Conservation (phyloP, 2,888 invertebrate genomes). For the Cerastis leucographa region DNA sequence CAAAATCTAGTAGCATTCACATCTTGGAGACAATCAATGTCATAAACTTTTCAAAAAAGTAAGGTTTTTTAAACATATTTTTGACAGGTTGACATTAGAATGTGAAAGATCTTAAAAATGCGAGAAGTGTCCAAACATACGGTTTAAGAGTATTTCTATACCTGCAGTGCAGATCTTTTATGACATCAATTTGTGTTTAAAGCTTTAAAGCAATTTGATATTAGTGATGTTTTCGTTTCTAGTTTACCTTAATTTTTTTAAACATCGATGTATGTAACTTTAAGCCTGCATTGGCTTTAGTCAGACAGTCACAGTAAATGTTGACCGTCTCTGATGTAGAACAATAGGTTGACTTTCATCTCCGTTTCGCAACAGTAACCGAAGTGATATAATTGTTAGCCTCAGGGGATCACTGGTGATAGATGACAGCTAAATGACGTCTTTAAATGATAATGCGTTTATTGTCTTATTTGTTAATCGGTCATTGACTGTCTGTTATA, state of each 20-base stretch:
- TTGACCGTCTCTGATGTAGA: constrained; percentile 35
- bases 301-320: constrained; percentile 3
- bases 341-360: constrained; percentile 65
- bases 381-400: constrained; percentile 54
- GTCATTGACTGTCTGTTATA: constrained; percentile 31
- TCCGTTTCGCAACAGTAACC: constrained; percentile 49
- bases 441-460: constrained; percentile 32
- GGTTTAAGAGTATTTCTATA: neutral
- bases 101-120: neutral
- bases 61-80: neutral
- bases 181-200: neutral
- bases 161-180: neutral
- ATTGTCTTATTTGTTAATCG: constrained; percentile 19
- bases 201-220: neutral
- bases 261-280: neutral
- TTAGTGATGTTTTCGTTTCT: neutral
- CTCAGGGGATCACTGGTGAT: constrained; percentile 32
- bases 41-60: neutral
- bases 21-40: neutral
- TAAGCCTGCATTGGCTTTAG: no score
- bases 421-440: constrained; percentile 46
- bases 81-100: neutral
- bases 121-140: neutral
- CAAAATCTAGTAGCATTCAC: neutral
- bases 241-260: neutral